Evolutionary conservation across 2,113 vertebrate genomes (phyloP).

Genomic region (Eolophus roseicapilla): DNA sequence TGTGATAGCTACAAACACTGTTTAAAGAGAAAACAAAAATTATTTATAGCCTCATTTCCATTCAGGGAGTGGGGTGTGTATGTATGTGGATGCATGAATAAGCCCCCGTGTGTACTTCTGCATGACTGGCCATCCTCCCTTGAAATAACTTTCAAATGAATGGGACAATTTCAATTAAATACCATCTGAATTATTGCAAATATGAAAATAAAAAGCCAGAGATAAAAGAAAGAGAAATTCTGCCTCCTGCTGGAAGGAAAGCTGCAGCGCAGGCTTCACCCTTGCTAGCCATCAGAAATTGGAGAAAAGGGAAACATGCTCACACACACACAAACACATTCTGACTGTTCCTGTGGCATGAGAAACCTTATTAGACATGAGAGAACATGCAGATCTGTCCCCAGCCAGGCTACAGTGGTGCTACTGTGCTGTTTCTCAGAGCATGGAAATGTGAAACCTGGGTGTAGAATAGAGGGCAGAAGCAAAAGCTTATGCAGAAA

Average conservation of each 20-base stretch:
- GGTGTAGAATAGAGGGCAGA: not conserved
- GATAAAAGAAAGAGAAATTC: not conserved
- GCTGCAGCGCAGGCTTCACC: not conserved
- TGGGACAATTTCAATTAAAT: not conserved
- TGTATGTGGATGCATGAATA: not conserved
- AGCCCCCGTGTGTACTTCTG: not conserved
- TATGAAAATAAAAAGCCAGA: not conserved
- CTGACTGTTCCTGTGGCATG: not conserved
- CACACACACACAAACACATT: too few species aligned
- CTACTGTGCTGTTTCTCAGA: not conserved
- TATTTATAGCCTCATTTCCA: not conserved
- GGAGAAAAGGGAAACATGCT: not conserved
- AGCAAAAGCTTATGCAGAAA: not conserved
- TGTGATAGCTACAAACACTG: not conserved
- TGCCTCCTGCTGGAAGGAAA: not conserved
- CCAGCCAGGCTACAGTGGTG: not conserved
- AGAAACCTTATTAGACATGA: not conserved
- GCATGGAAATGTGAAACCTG: not conserved
- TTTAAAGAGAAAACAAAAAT: not conserved
- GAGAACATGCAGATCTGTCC: not conserved
- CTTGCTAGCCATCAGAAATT: not conserved
- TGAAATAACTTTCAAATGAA: not conserved
- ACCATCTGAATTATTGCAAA: not conserved
- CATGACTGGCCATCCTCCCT: not conserved
- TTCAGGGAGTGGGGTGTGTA: not conserved